Evolutionary conservation across 2,113 vertebrate genomes (phyloP).

Genomic region (Dicentrarchus labrax): DNA sequence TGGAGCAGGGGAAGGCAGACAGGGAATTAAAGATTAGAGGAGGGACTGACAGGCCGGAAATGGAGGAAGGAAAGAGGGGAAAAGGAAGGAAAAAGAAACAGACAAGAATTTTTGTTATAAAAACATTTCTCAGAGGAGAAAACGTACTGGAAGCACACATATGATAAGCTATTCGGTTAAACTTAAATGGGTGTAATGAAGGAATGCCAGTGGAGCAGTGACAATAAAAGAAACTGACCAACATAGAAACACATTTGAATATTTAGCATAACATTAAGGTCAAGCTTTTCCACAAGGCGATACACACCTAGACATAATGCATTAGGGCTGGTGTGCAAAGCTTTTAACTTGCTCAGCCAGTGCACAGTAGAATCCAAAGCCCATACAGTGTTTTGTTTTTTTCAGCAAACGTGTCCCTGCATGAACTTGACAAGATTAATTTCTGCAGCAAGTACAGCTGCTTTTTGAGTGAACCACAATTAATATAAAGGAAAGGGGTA

Average conservation of each 20-base stretch:
- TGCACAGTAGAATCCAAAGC: not conserved
- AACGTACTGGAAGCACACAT: not conserved
- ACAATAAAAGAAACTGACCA: not conserved
- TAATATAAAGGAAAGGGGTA: not conserved
- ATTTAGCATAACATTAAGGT: too few species aligned
- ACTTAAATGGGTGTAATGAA: not conserved
- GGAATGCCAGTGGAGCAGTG: not conserved
- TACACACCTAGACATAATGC: too few species aligned
- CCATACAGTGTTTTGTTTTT: not conserved
- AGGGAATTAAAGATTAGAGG: slow-evolving; percentile 30
- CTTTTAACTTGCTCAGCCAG: not conserved
- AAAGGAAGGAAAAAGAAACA: not conserved
- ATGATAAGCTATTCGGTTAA: not conserved
- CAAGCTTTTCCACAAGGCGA: too few species aligned
- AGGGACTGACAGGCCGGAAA: not conserved
- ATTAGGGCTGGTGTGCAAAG: too few species aligned
- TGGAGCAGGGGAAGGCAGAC: slow-evolving; percentile 5
- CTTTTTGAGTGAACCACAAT: not conserved
- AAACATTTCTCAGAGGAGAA: not conserved
- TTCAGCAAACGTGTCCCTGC: slow-evolving; percentile 11
- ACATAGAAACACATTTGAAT: too few species aligned
- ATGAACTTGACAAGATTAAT: slow-evolving; percentile 13
- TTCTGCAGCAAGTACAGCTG: not conserved
- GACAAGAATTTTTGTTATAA: not conserved
- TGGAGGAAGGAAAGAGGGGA: not conserved